phyloP scores from a whole-genome alignment of 2,113 vertebrate genomes.

The Neoarius graeffei region DNA sequence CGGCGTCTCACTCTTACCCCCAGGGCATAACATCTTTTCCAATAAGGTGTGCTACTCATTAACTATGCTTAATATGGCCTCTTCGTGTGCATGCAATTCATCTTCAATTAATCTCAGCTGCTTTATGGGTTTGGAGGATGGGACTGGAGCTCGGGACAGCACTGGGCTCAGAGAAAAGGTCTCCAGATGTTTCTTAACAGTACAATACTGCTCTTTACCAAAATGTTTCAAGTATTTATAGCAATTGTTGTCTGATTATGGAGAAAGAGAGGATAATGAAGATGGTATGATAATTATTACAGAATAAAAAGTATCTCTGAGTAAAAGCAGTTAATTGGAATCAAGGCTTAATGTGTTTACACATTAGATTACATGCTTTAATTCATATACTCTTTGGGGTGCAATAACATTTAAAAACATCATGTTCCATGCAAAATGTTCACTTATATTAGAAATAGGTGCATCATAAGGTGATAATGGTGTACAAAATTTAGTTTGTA shows the following conservation, averaged over 20 bases:
- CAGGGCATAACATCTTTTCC: slow-evolving; percentile 57
- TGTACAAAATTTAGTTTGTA: neutral
- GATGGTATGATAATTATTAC: slow-evolving; percentile 5
- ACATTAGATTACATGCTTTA: neutral
- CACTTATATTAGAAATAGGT: neutral
- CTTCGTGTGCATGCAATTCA: slow-evolving; percentile 53
- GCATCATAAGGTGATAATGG: neutral
- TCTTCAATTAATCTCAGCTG: slow-evolving; percentile 57
- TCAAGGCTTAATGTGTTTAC: neutral
- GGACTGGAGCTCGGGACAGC: neutral
- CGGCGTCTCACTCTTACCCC: slow-evolving; percentile 54
- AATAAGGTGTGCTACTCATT: slow-evolving; percentile 61
- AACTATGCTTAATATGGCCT: slow-evolving; percentile 59
- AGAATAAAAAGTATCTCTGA: neutral
- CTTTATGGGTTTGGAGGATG: slow-evolving; percentile 37
- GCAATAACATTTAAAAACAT: neutral
- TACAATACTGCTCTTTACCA: slow-evolving; percentile 19
- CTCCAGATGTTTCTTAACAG: slow-evolving; percentile 41
- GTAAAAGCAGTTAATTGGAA: neutral
- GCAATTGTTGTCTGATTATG: slow-evolving; percentile 16
- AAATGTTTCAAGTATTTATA: slow-evolving; percentile 34
- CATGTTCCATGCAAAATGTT: neutral
- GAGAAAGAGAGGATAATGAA: neutral
- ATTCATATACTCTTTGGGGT: neutral
- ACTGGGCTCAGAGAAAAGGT: slow-evolving; percentile 1